Conservation (phyloP, 2,888 invertebrate genomes). For the Drosophila nr. medialis region DNA sequence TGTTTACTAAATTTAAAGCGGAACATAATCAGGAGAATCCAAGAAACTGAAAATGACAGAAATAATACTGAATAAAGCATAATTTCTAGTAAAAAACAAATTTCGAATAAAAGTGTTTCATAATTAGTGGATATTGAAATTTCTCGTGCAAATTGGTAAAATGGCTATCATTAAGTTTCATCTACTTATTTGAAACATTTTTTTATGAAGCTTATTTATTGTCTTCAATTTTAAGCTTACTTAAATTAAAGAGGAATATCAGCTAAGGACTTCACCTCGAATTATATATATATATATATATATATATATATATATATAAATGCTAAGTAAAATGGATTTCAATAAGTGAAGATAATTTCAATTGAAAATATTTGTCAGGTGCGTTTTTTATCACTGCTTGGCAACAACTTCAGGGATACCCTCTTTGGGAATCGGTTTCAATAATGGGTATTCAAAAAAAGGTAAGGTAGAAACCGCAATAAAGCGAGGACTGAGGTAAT, state of each 20-base stretch:
- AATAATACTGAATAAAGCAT: not conserved
- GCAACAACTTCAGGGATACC: not conserved
- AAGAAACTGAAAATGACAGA: not conserved
- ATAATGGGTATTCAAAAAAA: slow-evolving; percentile 12
- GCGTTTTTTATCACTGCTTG: not conserved
- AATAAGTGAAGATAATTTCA: not conserved
- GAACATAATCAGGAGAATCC: not conserved
- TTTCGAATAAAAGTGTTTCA: not conserved
- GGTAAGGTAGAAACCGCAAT: slow-evolving; percentile 18
- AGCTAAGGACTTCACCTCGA: not conserved
- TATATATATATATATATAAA: not conserved
- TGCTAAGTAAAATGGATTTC: not conserved
- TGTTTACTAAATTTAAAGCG: not conserved
- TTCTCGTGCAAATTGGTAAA: not conserved
- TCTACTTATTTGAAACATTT: not conserved
- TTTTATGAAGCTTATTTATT: not conserved
- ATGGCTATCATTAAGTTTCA: not conserved
- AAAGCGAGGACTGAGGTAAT: slow-evolving; percentile 26
- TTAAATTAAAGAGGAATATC: not conserved
- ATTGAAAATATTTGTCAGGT: not conserved
- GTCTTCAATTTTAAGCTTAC: not conserved
- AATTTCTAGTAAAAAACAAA: not conserved
- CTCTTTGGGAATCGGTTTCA: not conserved
- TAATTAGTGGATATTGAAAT: not conserved
- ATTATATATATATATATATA: not conserved